Evolutionary conservation across 53 echinoderm and acorn worm genomes (phyloP), one percentile per base, ranked within the genome.

Genomic region (Stichopus horrens): DNA sequence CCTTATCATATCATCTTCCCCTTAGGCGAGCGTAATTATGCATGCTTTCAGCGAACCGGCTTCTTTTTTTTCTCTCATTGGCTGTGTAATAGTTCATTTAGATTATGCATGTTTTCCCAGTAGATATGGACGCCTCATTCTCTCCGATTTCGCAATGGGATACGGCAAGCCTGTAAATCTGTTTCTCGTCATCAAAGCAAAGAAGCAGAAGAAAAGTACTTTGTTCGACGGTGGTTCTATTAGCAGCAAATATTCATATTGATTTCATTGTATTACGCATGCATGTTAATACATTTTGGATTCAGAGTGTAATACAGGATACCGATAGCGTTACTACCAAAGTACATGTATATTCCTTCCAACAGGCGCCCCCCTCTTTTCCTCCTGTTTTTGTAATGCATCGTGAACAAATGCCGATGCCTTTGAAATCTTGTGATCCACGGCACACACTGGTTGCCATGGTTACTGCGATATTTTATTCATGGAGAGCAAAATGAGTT

Each of bases 401-500:
- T 11, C 4, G 59, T 71, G 71, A 71, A 71, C 18, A 16, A 71
- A 71, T 71, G 71, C 71, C 18, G 71, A 71, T 18, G 71, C 18
- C 18, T 63, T 7, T 71, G 18, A 20, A 71, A 16, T 16, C 71
- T 13, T 13, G 71, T 13, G 71, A 71, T 71, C n/a, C 71, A n/a
- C 71, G 19, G 18, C 71, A 16, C 37, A 37, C 20, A 20, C 81
- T 8, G 81, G 81, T 81, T 53, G 58, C 81, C 53, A 11, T 81
- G 81, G 81, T 23, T 21, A 81, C 81, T 21, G 21, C 21, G 56
- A 81, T 81, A 57, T 81, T 81, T 81, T 81, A 81, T 81, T 81
- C 81, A 81, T 81, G 81, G 20, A 18, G 81, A 56, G 57, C 81
- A 81, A 81, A 81, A 81, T 81, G 81, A 81, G 81, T 81, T 56